Evolutionary conservation across 92 coral and sea anemone genomes (phyloP), one percentile per base, ranked within the genome.

Genomic region (Isaurus tuberculatus): DNA sequence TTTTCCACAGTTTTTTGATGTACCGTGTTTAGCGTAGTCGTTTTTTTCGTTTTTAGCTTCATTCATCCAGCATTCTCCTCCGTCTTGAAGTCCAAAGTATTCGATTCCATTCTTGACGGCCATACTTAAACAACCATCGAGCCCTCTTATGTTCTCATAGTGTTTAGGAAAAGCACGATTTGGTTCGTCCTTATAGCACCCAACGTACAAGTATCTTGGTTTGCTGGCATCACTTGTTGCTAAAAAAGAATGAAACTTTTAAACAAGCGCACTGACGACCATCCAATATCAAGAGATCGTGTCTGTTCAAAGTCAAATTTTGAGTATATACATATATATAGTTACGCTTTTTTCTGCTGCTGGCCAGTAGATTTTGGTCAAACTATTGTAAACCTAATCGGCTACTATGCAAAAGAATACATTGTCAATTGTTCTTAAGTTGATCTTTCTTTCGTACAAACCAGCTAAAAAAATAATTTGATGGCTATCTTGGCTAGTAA

Each of bases 61-160:
- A 55, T 55, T 55, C 63, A 55, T 55, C 63, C 63, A 55, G 23
- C 63, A 55, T 26, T 55, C 63, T 10, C 63, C 63, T 55, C 63
- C 28, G 23, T 55, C 0, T 55, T 55, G 63, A 55, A 55, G 63
- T 2, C 63, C 63, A n/a, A 55, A 55, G 23, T 55, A 55, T 22
- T 55, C 63, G 63, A 55, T 19, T 55, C 26, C 63, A 8, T 55
- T 19, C 1, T 10, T 19, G 4, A 3, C 63, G n/a, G 63, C 63
- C 63, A 17, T 2, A 0, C 5, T 8, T 19, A 0, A 55, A 55
- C 63, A 55, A n/a, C 1, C 63, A 5, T 20, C 23, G n/a, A 55
- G 1, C 63, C 63, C 63, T 4, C 4, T 14, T 16, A 22, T 19
- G 9, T n/a, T 9, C 25, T 0, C 2, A 22, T 19, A 5, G 8